Evolutionary conservation across 2,888 invertebrate genomes (phyloP), one percentile per base, ranked within the genome.

Genomic region (Eurytoma adleriae): DNA sequence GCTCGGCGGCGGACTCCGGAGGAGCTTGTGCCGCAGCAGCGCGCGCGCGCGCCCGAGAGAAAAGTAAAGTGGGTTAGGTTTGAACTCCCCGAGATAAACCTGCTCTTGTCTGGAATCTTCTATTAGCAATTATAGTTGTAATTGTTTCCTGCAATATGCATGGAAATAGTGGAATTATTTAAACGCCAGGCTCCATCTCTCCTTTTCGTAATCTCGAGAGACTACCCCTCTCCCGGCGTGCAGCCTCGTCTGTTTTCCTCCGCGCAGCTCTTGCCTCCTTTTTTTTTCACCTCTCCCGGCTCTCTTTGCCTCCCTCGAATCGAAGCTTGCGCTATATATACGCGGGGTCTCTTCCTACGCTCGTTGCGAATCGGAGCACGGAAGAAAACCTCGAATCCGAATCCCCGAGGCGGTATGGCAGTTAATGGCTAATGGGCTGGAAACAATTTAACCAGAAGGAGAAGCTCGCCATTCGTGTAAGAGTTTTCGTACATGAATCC

Each of bases 71-170:
- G 84, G 48, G 79, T 83, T 48, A 84, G 85, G 83, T 86, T 86
- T 86, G 85, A 86, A 86, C 85, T 85, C 85, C 84, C 2, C 30
- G 86, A 89, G 90, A 90, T 90, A 90, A 90, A 90, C 88, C 89
- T 87, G 86, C 87, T 86, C 88, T 89, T 89, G 90, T 88, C 89
- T 89, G 89, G 89, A 90, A 89, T 90, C 90, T 90, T 90, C 90
- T 90, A 90, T 90, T 90, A 90, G 89, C 90, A 90, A 90, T 90
- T 90, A 90, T 89, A 90, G 87, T 89, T 90, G 90, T 90, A 90
- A 90, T 90, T 90, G 90, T 90, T 90, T 90, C 89, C 89, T 89
- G 89, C 89, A 90, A 90, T 90, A 90, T 90, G 90, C 89, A 90
- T 90, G 88, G 89, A 90, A 90, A 90, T 90, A 88, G 90, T 88